Evolutionary conservation across 2,888 invertebrate genomes (phyloP).

Genomic region (Hipparchia sbordonii): DNA sequence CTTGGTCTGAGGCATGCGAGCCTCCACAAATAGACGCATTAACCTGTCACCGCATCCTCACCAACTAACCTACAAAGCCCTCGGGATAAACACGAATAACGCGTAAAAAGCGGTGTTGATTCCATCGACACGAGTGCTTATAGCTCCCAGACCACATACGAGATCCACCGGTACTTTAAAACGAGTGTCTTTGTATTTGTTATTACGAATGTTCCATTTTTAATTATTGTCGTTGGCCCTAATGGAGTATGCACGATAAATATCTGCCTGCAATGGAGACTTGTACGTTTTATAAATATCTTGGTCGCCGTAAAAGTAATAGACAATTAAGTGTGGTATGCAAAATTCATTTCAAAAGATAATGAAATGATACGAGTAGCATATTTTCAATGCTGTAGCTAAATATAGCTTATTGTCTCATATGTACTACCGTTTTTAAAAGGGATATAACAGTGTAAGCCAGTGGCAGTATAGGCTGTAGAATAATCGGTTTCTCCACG

Average conservation of each 20-base stretch:
- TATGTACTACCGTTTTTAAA: neutral
- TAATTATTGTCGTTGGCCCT: slow-evolving; percentile 27
- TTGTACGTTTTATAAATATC: slow-evolving; percentile 26
- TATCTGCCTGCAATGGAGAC: slow-evolving; percentile 14
- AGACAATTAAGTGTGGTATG: slow-evolving; percentile 28
- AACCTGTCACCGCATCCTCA: slow-evolving; percentile 52
- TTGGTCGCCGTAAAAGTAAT: slow-evolving; percentile 25
- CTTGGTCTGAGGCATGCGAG: slow-evolving; percentile 52
- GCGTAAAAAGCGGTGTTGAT: slow-evolving; percentile 47
- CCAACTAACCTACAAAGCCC: slow-evolving; percentile 69
- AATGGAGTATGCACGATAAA: slow-evolving; percentile 28
- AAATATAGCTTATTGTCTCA: slow-evolving; percentile 4
- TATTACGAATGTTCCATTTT: slow-evolving; percentile 27
- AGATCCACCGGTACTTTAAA: slow-evolving; percentile 19
- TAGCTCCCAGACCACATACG: slow-evolving; percentile 11
- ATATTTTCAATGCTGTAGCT: neutral
- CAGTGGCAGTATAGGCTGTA: too few relatives aligned
- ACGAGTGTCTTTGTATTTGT: slow-evolving; percentile 12
- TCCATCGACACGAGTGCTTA: slow-evolving; percentile 41
- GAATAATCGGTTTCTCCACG: too few relatives aligned
- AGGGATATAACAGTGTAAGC: too few relatives aligned
- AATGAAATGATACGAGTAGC: slow-evolving; percentile 18
- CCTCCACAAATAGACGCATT: slow-evolving; percentile 58
- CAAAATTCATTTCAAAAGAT: slow-evolving; percentile 22
- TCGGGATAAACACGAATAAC: slow-evolving; percentile 47